Percentiles rank a stretch among this genome's conserved stretches.
phyloP scores from a whole-genome alignment of 2,113 vertebrate species.

The Melanocharis versteri region DNA sequence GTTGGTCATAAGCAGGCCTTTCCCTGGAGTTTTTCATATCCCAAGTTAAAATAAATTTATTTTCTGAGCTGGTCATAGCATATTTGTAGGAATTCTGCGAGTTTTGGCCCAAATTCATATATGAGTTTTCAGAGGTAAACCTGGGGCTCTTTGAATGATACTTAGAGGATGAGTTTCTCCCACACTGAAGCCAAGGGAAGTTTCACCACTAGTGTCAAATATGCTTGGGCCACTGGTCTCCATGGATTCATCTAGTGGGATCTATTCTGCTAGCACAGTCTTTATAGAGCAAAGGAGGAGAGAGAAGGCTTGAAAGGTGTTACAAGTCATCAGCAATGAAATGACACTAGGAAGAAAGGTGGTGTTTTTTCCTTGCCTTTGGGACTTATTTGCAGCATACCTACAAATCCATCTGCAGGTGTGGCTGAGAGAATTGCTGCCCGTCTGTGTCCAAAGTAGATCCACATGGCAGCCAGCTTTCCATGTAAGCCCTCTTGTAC shows the following conservation, averaged over 20 bases:
- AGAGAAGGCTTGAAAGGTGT: neutral
- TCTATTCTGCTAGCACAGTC: neutral
- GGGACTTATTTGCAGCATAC: neutral
- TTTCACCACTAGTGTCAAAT: neutral
- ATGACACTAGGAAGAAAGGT: neutral
- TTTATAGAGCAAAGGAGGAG: neutral
- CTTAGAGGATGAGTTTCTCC: neutral
- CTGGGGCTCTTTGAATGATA: neutral
- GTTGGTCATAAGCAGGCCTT: neutral
- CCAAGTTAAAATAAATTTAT: neutral
- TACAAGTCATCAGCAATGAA: neutral
- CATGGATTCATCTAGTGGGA: neutral
- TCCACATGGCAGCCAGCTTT: neutral
- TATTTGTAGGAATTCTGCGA: neutral
- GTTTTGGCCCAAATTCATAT: neutral
- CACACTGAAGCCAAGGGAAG: neutral
- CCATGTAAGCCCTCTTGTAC: neutral
- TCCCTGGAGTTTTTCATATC: neutral
- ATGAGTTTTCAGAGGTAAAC: neutral
- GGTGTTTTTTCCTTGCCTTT: neutral
- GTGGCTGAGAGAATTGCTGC: neutral
- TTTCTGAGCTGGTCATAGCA: neutral
- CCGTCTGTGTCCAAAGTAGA: neutral
- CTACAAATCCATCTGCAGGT: neutral
- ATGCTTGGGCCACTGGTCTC: neutral